Evolutionary conservation across 2,113 vertebrate species (phyloP).

Genomic region (Poecilia latipinna): DNA sequence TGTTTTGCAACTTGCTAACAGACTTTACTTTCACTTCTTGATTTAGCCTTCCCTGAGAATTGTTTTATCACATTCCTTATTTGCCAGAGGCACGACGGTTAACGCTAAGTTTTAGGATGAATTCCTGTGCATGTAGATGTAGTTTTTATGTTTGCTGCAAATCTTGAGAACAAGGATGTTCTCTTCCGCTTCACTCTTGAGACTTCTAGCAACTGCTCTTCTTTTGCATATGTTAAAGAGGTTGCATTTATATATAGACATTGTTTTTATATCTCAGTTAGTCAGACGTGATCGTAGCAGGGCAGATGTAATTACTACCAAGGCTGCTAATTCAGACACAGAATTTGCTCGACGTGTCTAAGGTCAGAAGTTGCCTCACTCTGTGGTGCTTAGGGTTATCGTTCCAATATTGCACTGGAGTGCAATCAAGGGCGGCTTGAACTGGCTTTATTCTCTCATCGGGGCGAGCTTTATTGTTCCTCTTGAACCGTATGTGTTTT

Average conservation of each 20-base stretch:
- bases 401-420: conserved; percentile 62
- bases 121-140: too few relatives aligned
- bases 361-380: conserved; percentile 57
- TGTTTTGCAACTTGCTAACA: conserved; percentile 51
- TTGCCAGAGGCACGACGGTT: neutral
- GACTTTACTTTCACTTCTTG: conserved; percentile 68
- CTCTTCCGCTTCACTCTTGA: neutral
- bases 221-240: neutral
- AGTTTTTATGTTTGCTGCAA: neutral
- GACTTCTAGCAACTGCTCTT: neutral
- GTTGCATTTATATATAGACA: too few relatives aligned
- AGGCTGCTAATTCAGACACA: conserved; percentile 51
- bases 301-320: conserved; percentile 19
- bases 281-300: neutral
- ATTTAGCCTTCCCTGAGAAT: conserved; percentile 27
- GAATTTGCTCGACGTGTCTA: conserved; percentile 41
- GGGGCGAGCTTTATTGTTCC: conserved; percentile 74
- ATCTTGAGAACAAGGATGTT: neutral
- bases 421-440: conserved; percentile 75
- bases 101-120: neutral
- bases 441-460: conserved; percentile 72
- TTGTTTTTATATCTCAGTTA: neutral
- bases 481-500: conserved; percentile 69
- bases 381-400: conserved; percentile 44
- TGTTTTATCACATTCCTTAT: conserved; percentile 14